Percentiles rank a stretch among this genome's conserved stretches.
Evolutionary conservation across 2,113 vertebrate genomes (phyloP).

Genomic region (Eubucco bourcierii): DNA sequence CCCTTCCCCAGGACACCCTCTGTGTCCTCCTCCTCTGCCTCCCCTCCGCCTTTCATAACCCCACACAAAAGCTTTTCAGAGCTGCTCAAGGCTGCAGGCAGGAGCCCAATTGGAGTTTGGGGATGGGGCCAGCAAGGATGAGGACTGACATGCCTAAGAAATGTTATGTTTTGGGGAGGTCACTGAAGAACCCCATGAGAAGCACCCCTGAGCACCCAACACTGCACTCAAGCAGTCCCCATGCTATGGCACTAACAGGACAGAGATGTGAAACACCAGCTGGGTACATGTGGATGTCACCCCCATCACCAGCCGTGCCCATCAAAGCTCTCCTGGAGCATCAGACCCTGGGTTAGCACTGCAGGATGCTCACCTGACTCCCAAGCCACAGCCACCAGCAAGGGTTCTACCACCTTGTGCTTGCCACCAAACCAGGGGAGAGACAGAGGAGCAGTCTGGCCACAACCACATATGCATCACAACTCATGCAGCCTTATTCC

Average conservation of each 20-base stretch:
- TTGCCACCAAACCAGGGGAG: not conserved
- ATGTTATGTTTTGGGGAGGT: not conserved
- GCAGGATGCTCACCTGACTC: fast-evolving
- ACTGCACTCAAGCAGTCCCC: conserved; percentile 6
- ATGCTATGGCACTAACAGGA: not conserved
- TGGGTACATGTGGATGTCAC: fast-evolving
- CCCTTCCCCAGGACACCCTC: not conserved
- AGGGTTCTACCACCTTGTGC: not conserved
- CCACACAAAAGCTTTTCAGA: conserved; percentile 1
- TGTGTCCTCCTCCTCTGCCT: not conserved
- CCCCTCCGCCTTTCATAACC: not conserved
- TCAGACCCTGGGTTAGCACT: not conserved
- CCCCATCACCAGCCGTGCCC: not conserved
- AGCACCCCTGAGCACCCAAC: conserved; percentile 65
- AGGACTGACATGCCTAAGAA: not conserved
- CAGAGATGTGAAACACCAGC: not conserved
- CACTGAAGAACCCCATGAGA: not conserved
- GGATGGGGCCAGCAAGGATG: fast-evolving
- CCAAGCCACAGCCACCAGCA: fast-evolving
- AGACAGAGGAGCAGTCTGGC: fast-evolving
- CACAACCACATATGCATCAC: fast-evolving
- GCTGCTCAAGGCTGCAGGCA: not conserved
- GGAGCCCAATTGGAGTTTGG: conserved; percentile 19
- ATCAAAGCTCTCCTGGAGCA: not conserved
- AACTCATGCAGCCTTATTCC: not conserved